Evolutionary conservation across 2,888 invertebrate species (phyloP).

Genomic region (Drosophila pseudotalamancana): DNA sequence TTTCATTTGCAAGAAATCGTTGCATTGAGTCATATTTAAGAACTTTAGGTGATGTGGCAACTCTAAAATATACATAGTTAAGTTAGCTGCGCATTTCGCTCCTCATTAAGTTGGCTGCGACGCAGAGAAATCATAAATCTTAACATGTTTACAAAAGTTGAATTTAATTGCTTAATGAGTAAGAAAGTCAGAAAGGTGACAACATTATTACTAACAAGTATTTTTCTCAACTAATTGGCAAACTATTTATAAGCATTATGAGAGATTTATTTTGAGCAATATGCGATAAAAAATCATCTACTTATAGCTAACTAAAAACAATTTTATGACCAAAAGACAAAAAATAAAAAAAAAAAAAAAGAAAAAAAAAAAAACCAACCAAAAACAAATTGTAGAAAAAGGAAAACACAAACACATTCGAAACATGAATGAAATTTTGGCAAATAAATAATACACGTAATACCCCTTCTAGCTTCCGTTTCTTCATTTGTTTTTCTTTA

Average conservation of each 20-base stretch:
- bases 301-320: conserved; percentile 39
- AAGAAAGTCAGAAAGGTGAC: not conserved
- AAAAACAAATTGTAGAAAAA: conserved; percentile 17
- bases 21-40: too few relatives aligned
- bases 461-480: conserved; percentile 24
- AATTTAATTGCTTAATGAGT: conserved; percentile 15
- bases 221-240: conserved; percentile 27
- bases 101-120: not conserved
- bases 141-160: not conserved
- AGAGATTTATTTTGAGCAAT: conserved; percentile 33
- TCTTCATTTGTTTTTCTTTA: conserved; percentile 12
- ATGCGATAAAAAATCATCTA: conserved; percentile 24
- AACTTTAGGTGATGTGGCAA: not conserved
- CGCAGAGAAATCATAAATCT: not conserved
- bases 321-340: conserved; percentile 33
- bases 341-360: conserved; percentile 10
- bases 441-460: conserved; percentile 62
- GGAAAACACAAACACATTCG: conserved; percentile 39
- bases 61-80: not conserved
- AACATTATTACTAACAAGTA: conserved; percentile 4
- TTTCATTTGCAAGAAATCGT: too few relatives aligned
- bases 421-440: conserved; percentile 74
- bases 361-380: conserved; percentile 1
- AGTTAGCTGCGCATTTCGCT: not conserved
- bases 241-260: conserved; percentile 44